A percentile compares a stretch with the other conserved stretches of the same genome.
Evolutionary conservation across 2,888 invertebrate genomes (phyloP).

Genomic region (Rugalucina vietnamica): DNA sequence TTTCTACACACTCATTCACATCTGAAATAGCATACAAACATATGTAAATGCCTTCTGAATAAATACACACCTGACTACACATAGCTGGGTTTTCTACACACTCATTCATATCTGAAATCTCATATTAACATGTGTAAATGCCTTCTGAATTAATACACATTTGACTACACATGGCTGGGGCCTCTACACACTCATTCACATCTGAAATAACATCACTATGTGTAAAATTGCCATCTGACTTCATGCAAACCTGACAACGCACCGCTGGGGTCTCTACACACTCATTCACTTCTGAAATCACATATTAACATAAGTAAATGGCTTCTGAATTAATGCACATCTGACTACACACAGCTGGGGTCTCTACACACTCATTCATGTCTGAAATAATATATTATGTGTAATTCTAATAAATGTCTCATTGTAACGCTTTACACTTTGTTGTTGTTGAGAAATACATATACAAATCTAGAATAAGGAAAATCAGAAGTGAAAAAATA

Average conservation of each 20-base stretch:
- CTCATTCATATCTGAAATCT: constrained; percentile 80
- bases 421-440: too few species aligned
- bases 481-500: too few species aligned
- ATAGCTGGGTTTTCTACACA: constrained; percentile 91
- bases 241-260: constrained; percentile 97
- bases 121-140: constrained; percentile 96
- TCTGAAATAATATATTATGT: too few species aligned
- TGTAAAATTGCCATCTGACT: constrained; percentile 96
- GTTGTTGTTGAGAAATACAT: too few species aligned
- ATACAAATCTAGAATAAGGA: too few species aligned
- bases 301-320: constrained; percentile 97
- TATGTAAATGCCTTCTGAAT: constrained; percentile 96
- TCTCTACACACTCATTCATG: constrained; percentile 86
- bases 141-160: constrained; percentile 98
- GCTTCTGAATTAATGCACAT: constrained; percentile 98
- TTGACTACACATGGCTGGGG: constrained; percentile 96
- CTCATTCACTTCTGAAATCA: constrained; percentile 81
- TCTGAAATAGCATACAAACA: constrained; percentile 86
- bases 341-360: constrained; percentile 96
- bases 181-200: constrained; percentile 86
- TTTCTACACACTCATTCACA: constrained; percentile 86
- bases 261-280: constrained; percentile 91
- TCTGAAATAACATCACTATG: constrained; percentile 89
- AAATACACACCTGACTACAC: constrained; percentile 97
- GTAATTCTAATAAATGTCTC: too few species aligned